Evolutionary conservation across 92 coral and sea anemone species (phyloP).

Genomic region (Siderastrea siderea): DNA sequence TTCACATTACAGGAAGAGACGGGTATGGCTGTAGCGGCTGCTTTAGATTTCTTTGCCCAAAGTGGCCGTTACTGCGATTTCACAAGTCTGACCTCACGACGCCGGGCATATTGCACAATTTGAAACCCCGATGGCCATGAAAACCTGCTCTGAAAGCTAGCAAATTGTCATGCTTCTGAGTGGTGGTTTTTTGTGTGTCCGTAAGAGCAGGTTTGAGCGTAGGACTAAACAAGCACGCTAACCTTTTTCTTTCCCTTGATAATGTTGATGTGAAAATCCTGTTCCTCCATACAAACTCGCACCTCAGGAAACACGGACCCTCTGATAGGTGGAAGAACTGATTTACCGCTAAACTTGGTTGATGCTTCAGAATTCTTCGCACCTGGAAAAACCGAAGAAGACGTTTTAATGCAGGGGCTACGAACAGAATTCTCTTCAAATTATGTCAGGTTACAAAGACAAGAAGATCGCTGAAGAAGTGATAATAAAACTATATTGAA

Average conservation of each 20-base stretch:
- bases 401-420: neutral
- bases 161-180: too few relatives aligned
- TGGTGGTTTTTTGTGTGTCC: too few relatives aligned
- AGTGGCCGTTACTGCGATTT: too few relatives aligned
- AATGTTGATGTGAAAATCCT: slow-evolving; percentile 86
- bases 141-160: too few relatives aligned
- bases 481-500: too few relatives aligned
- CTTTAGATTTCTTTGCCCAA: too few relatives aligned
- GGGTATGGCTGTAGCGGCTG: too few relatives aligned
- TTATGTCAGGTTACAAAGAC: too few relatives aligned
- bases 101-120: too few relatives aligned
- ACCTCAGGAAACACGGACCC: slow-evolving; percentile 84
- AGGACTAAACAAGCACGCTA: neutral
- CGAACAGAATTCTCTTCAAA: neutral
- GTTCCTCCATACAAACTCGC: slow-evolving; percentile 89
- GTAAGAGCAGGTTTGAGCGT: neutral
- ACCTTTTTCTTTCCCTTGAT: slow-evolving; percentile 92
- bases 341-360: slow-evolving; percentile 71
- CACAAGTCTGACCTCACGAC: too few relatives aligned
- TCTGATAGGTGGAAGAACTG: slow-evolving; percentile 85
- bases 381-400: slow-evolving; percentile 15
- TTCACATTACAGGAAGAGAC: too few relatives aligned
- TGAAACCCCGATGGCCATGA: too few relatives aligned
- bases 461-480: neutral
- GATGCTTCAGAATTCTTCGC: slow-evolving; percentile 51